Base-by-base conservation (phyloP, 2,888 invertebrate genomes). In the Apotomis capreana region DNA sequence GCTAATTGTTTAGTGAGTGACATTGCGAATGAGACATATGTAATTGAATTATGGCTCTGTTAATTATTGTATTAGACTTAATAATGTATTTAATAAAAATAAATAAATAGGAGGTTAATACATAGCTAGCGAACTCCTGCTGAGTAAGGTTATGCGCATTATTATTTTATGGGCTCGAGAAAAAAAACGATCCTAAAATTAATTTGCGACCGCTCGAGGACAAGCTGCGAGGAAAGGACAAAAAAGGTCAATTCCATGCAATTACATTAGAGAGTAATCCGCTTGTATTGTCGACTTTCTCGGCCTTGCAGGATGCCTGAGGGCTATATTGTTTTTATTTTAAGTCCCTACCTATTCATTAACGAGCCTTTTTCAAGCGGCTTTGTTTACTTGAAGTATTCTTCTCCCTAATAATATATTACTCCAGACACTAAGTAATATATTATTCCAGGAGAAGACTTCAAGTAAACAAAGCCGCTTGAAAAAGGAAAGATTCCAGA, bases 251-350 rank as follows among this genome's bases (percentile, higher is more conserved):
- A 64, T 44, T 55, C 54, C 54, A 54, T 40, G 54, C 54, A 64
- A 64, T 64, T 54, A 64, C 64, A 64, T 64, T 64, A 64, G 54
- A 64, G 54, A 54, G 64, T 64, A 64, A 64, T 64, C 64, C 15
- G 13, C 64, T 54, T 64, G 54, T 64, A 44, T 64, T 26, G 40
- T 57, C 15, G 54, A 54, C 40, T 54, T 55, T 44, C 54, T 12
- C 64, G 12, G 54, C 44, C 54, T 54, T 55, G n/a, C n/a, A 62
- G 51, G 62, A 40, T 15, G 63, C 63, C 15, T 10, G 13, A 49
- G 63, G 54, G 52, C 40, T 54, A 64, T 54, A 64, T 44, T 64
- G 44, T 15, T 54, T 64, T 64, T 44, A 58, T 58, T 54, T 54
- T 54, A 54, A 37, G 61, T 37, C 8, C 13, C 52, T 37, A 63